These are phyloP conservation scores for Gymnoscopelus microlampas DNA, from an alignment of 2,797 vertebrate species.

Conservation along the genomic window DNA sequence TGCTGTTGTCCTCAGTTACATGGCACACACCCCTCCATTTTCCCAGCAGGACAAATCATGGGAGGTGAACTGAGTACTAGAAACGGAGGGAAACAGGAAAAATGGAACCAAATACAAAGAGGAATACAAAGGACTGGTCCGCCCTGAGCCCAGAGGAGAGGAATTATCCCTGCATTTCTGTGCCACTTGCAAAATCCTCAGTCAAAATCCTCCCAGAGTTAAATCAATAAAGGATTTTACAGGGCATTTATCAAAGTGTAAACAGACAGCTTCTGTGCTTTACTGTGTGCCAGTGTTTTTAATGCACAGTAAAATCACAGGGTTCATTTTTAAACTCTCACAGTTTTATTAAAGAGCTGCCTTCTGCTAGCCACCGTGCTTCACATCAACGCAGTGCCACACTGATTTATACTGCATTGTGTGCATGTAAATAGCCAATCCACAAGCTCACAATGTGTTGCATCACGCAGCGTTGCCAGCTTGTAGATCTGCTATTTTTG, in stretches of 20 bases:
- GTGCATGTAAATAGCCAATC: too few relatives aligned
- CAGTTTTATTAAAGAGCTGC: conserved; percentile 4
- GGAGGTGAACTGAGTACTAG: conserved; percentile 38
- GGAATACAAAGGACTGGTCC: background rate
- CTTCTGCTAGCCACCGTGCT: background rate
- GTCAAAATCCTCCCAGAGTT: too few relatives aligned
- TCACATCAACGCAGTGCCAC: too few relatives aligned
- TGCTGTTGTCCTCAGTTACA: conserved; percentile 49
- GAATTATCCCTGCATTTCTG: conserved; percentile 10
- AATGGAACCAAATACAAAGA: conserved; percentile 10
- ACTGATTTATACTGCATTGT: too few relatives aligned
- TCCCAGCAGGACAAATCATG: conserved; percentile 47
- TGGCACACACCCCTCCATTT: conserved; percentile 54
- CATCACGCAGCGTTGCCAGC: too few relatives aligned
- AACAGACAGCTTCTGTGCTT: conserved; percentile 19
- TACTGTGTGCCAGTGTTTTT: conserved; percentile 3
- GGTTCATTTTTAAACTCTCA: too few relatives aligned
- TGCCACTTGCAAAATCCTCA: background rate
- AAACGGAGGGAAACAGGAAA: background rate
- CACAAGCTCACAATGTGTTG: too few relatives aligned
- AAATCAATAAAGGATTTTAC: too few relatives aligned
- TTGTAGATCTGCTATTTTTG: too few relatives aligned
- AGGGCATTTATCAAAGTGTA: conserved; percentile 20
- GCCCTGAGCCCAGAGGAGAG: background rate
- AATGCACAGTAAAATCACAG: too few relatives aligned